Percentiles rank a stretch among this genome's conserved stretches.
Conservation (phyloP, 2,888 invertebrate genomes). For the Liposcelis brunnea region DNA sequence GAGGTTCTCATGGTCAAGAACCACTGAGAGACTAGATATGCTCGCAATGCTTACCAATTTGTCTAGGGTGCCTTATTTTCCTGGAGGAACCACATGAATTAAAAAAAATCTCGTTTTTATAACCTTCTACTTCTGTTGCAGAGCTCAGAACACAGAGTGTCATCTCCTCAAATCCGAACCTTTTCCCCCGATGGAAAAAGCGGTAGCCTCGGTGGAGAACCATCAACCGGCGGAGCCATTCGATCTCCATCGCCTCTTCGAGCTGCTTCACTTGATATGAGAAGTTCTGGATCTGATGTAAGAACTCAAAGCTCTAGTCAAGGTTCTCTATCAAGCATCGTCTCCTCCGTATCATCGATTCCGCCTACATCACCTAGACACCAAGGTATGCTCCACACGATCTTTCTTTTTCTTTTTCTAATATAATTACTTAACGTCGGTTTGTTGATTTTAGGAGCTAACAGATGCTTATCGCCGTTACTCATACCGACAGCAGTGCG, state of each 20-base stretch:
- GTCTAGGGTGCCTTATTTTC: too few relatives aligned
- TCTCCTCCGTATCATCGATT: constrained; percentile 10
- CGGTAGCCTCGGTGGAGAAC: constrained; percentile 21
- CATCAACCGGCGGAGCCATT: constrained; percentile 12
- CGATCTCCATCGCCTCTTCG: constrained; percentile 63
- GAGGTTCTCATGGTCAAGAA: too few relatives aligned
- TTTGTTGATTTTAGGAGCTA: constrained; percentile 18
- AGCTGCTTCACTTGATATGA: constrained; percentile 49
- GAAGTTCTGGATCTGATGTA: background rate
- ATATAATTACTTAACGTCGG: too few relatives aligned
- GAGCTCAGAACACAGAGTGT: constrained; percentile 50
- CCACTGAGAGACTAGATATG: too few relatives aligned
- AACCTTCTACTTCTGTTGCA: constrained; percentile 21
- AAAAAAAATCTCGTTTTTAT: too few relatives aligned
- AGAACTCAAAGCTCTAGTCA: constrained; percentile 2
- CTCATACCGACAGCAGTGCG: constrained; percentile 43
- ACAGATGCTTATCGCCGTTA: constrained; percentile 56
- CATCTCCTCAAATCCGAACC: constrained; percentile 68
- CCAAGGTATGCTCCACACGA: constrained; percentile 11
- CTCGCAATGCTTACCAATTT: too few relatives aligned
- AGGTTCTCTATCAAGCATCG: background rate
- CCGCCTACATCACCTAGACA: constrained; percentile 12
- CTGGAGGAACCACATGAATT: too few relatives aligned
- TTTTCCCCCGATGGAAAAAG: constrained; percentile 61
- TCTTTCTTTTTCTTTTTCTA: too few relatives aligned